These are phyloP conservation scores for Myrmecophaga tridactyla DNA, from an alignment of 2,113 vertebrate genomes.

Conservation along the genomic window DNA sequence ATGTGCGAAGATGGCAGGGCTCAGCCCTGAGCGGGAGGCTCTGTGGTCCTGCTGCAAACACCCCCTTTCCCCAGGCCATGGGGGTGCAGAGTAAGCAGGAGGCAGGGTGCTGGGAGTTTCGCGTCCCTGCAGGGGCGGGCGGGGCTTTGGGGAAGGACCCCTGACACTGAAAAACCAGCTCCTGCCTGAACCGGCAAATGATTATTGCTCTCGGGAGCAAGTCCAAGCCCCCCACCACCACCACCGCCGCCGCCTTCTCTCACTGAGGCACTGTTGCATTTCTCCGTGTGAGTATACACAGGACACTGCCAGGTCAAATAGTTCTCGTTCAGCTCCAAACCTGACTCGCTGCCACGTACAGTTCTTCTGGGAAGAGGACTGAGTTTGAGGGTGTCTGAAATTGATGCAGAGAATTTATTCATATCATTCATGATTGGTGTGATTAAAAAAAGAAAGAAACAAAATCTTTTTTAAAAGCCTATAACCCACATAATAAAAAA, in stretches of 20 bases:
- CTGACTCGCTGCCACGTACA: not conserved
- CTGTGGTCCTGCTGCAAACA: not conserved
- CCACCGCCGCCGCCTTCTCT: not conserved
- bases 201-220: not conserved
- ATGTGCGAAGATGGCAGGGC: accelerated
- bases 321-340: not conserved
- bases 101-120: not conserved
- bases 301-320: not conserved
- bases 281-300: not conserved
- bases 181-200: not conserved
- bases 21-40: not conserved
- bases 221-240: not conserved
- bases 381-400: not conserved
- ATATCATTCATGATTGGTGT: not conserved
- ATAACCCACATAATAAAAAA: too few species aligned
- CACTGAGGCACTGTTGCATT: not conserved
- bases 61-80: not conserved
- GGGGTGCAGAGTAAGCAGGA: not conserved
- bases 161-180: not conserved
- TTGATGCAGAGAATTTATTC: not conserved
- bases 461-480: too few species aligned
- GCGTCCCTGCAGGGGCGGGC: not conserved
- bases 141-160: not conserved
- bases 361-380: not conserved
- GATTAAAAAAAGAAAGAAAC: not conserved